Evolutionary conservation across 2,797 vertebrate genomes (phyloP), one percentile per base, ranked within the genome.

Genomic region (Ataeniobius toweri): DNA sequence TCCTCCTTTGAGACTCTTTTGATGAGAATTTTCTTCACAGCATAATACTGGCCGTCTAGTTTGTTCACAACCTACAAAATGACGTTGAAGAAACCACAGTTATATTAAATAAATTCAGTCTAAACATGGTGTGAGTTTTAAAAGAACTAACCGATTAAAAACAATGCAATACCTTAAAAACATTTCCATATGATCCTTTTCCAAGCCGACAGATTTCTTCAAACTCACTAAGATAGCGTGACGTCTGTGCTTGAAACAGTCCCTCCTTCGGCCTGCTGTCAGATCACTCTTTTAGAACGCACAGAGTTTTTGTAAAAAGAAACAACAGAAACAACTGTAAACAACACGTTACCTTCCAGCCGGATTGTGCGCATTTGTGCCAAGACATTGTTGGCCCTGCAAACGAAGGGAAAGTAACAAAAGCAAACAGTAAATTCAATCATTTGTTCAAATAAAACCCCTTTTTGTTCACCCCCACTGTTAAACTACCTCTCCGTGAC

Each of bases 1-100:
- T 97, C 98, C 39, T 96, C 95, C 91, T 96, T 96, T 63, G 97
- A 96, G 72, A 97, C 96, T 77, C 96, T 96, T 93, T 96, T 98
- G 83, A 99, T 99, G n/a, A 96, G 96, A 83, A 99, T 98, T 93
- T 99, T 99, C 92, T 99, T 99, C 90, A 99, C 95, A 41, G 98
- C 98, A 65, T 99, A 99, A 87, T 91, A 90, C 80, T 99, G 98
- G 31, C 97, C 96, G 89, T 99, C 98, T 76, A 99, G 92, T 91
- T 99, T 99, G 91, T 99, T 99, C 86, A 91, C 94, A 82, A 99
- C 98, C 98, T 99, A 84, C 59, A 95, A 93, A 77, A 7, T 2
- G 0, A 83, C 13, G 20, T 46, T 55, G 78, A 20, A 84, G 0
- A 82, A 14, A 71, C 51, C 3, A 74, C 20, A 46, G 44, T 2